Conservation (phyloP, 2,888 invertebrate species). For the Megastigmus dorsalis region DNA sequence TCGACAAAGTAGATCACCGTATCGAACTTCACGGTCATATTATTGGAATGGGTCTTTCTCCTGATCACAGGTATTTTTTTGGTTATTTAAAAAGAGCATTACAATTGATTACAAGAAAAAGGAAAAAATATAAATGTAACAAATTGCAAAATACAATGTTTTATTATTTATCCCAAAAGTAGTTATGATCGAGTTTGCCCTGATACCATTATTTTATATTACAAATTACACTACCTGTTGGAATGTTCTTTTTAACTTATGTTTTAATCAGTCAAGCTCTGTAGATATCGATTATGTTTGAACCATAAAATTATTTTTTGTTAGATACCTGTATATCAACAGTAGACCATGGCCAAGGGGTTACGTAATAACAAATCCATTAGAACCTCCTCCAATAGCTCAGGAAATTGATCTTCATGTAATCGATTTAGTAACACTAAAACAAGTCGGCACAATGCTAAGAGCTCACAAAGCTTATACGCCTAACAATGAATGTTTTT, state of each 20-base stretch:
- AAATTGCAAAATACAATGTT: too few species aligned
- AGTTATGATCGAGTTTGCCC: too few species aligned
- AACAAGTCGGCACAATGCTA: constrained; percentile 86
- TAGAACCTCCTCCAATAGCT: constrained; percentile 89
- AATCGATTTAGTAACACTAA: constrained; percentile 85
- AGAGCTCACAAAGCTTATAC: constrained; percentile 88
- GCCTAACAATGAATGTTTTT: constrained; percentile 89
- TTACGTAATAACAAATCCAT: constrained; percentile 83
- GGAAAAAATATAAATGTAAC: too few species aligned
- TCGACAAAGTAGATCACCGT: constrained; percentile 85
- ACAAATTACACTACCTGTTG: too few species aligned
- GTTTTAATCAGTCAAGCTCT: too few species aligned
- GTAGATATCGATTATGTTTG: constrained; percentile 18
- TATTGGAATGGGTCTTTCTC: constrained; percentile 90
- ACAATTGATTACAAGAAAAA: too few species aligned
- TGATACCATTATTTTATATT: too few species aligned
- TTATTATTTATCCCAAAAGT: too few species aligned
- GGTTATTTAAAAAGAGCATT: background rate
- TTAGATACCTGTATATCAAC: constrained; percentile 87
- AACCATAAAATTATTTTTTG: constrained; percentile 55
- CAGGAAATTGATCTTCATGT: constrained; percentile 92
- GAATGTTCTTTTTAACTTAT: too few species aligned
- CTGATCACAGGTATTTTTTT: constrained; percentile 79
- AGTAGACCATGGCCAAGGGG: constrained; percentile 88
- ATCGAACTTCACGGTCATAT: constrained; percentile 91